Evolutionary conservation across 2,113 vertebrate species (phyloP), one percentile per base, ranked within the genome.

Genomic region (Menidia beryllina): DNA sequence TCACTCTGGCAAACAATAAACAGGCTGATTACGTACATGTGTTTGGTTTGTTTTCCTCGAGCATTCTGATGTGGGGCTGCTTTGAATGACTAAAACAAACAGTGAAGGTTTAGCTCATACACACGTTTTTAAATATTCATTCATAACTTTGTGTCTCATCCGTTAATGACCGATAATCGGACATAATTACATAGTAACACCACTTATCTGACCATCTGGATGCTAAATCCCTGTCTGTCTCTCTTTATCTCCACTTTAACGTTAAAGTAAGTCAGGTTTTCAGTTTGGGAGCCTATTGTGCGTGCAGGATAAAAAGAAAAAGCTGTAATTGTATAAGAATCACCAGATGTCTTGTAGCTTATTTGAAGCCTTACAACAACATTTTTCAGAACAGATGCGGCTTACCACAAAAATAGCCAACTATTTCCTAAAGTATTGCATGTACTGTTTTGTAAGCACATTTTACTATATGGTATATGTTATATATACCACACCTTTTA

Each of bases 341-440:
- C 56, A 25, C 26, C 49, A 57, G 19, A 17, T 10, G n/a, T 34
- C 36, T 10, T n/a, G 24, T 5, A 20, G 60, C 11, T 45, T 11
- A 36, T 55, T 72, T 43, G 49, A 63, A 65, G 39, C 57, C 1
- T 45, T 48, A 69, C 25, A 47, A 43, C 3, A 47, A 27, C 69
- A 26, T 45, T n/a, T 62, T 55, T 45, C 19, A 72, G 24, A 55
- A 19, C 17, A 25, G 5, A n/a, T 14, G n/a, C 3, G 24, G 36
- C 60, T 65, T 27, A 51, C 74, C 67, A 48, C 48, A 15, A 24
- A 39, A 72, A 41, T 58, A 19, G 19, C 5, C 20, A 34, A 54
- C 25, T 62, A 39, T 66, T 63, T 51, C 38, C 36, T 30, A 65
- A 67, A 69, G 68, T 21, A 26, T 11, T 56, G 36, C 25, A 41